Base-by-base conservation (phyloP, 2,797 vertebrate species). In the Graptemys geographica region DNA sequence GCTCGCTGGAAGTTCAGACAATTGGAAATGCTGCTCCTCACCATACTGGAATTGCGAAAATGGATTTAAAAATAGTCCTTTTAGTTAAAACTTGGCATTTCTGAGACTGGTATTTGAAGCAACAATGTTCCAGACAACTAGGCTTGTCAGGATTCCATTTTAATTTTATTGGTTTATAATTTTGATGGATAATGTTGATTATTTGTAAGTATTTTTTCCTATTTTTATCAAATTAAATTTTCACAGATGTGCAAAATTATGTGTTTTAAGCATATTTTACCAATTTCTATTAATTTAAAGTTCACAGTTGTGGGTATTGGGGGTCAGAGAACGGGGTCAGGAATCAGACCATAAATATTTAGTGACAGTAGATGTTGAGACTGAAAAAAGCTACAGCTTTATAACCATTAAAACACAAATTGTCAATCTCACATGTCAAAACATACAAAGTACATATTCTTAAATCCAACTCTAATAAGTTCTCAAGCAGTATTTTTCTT, bases 1-100 rank as follows among this genome's bases (percentile, higher is more conserved):
- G 81, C 83, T 82, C 83, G 55, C 31, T 52, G 79, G 56, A 81
- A 55, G 10, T 89, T 86, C 81, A 94, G 62, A 21, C 31, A 33
- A 8, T 84, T n/a, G 41, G 78, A 87, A 90, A 90, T 92, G 94
- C 79, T 79, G 15, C 18, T n/a, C 92, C 21, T 83, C 2, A 2
- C 33, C 47, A 33, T 87, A 47, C 74, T 53, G 31, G 86, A 79
- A 80, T 87, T 90, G 84, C n/a, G 65, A 82, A 21, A 79, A 33
- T 52, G 82, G 33, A 52, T 93, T 84, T 92, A 93, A 95, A 97
- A 93, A 41, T 1, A 85, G 28, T 88, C 6, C 3, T 96, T 92
- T 84, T 88, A 95, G 52, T 94, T 41, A 94, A 96, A 96, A 90
- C 72, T 72, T 57, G 57, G 44, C 74, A 74, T 96, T 95, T 96